Evolutionary conservation across 1,140 invertebrate species (phyloP).

Genomic region (Steinernema feltiae): DNA sequence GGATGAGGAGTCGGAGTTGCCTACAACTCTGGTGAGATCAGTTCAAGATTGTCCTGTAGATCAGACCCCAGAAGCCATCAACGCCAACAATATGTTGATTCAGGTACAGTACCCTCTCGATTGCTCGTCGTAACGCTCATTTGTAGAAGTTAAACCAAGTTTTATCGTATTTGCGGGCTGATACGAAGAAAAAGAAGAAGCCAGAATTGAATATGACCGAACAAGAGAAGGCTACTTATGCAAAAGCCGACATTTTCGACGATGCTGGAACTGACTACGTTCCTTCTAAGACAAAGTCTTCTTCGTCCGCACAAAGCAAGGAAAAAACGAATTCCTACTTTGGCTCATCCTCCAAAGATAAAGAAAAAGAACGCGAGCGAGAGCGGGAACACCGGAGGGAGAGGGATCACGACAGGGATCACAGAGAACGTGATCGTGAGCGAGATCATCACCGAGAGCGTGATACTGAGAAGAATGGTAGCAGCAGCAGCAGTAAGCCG

Average conservation of each 20-base stretch:
- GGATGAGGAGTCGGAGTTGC: constrained; percentile 88
- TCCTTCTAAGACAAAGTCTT: constrained; percentile 58
- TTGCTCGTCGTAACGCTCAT: neutral
- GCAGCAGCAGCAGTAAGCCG: constrained; percentile 55
- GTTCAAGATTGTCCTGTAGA: constrained; percentile 82
- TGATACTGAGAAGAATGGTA: neutral
- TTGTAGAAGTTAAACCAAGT: constrained; percentile 96
- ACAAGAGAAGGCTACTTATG: constrained; percentile 19
- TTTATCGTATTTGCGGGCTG: constrained; percentile 75
- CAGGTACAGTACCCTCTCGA: no score
- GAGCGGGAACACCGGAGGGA: constrained; percentile 16
- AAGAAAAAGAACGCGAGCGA: neutral
- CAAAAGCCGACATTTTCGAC: constrained; percentile 71
- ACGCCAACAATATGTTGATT: constrained; percentile 51
- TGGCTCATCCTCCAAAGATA: neutral
- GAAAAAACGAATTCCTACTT: neutral
- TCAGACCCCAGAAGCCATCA: constrained; percentile 56
- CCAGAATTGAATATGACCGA: constrained; percentile 24
- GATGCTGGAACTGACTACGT: constrained; percentile 89
- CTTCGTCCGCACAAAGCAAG: neutral
- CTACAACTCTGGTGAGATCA: constrained; percentile 86
- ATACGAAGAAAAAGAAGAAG: constrained; percentile 56
- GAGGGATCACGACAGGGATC: neutral
- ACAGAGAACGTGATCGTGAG: constrained; percentile 19
- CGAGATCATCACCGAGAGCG: neutral